Base-by-base conservation (phyloP, 30 jellyfish, hydroid and myxozoan species). In the Aurelia coerulea region DNA sequence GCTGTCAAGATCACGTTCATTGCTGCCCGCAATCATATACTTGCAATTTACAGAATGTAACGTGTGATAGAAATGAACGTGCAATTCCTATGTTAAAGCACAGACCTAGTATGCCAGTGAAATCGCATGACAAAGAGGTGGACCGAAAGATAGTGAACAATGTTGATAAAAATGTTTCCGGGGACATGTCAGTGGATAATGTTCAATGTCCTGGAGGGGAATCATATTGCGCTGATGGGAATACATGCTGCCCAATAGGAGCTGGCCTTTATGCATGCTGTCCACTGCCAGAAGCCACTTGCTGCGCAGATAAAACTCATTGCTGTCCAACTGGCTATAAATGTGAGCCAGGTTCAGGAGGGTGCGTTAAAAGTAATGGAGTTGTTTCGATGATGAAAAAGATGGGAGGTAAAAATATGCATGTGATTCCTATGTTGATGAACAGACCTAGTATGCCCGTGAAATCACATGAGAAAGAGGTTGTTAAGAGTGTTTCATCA, bases 11-110 rank as follows among this genome's bases (percentile, higher is more conserved):
- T 74, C 34, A 87, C 12, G 62, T 67, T 29, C 94, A 79, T 69
- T 92, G 97, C 50, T 92, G 98, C 71, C 98, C 97, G 8, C 41
- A 76, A 42, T 93, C 94, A 16, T 73, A 80, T 69, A 92, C 76
- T 54, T 92, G 98, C 82, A 93, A 92, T 73, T 18, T 80, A 62
- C 70, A 72, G 42, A 65, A 64, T 17, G 69, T 73, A 14, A 63
- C 86, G 13, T 90, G 97, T 62, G 74, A 68, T 42, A 54, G 65
- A 18, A 41, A 19, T 3, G 80, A 73, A 3, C 83, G 68, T 4
- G 63, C 32, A 62, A 32, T 82, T 31, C 85, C 85, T 3, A 65
- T 68, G 74, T 33, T 52, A 42, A 12, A 29, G 41, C 62, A 62
- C 18, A 5, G 41, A 17, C 77, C 19, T 15, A 35, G 46, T 10